These are phyloP conservation scores for Ooceraea biroi DNA, from an alignment of 1,140 invertebrate genomes.

Conservation along the genomic window DNA sequence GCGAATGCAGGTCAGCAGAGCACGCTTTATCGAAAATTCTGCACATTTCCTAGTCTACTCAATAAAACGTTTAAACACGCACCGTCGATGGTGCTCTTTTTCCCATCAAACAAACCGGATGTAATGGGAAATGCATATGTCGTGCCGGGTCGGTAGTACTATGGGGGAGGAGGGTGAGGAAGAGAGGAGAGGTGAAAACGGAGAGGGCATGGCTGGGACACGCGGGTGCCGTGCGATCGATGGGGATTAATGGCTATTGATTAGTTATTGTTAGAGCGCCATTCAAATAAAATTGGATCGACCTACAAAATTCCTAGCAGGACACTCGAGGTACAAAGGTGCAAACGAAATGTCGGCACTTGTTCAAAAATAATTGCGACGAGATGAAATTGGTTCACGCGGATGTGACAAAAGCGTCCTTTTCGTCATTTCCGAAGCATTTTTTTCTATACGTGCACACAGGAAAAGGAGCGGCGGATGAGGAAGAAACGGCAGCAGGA, in stretches of 20 bases:
- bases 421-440: constrained; percentile 1
- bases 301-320: constrained; percentile 18
- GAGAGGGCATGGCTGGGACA: not conserved
- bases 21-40: not conserved
- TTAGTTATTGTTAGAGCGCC: constrained; percentile 55
- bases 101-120: constrained; percentile 6
- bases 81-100: constrained; percentile 2
- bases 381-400: constrained; percentile 29
- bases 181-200: too few species aligned
- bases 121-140: constrained; percentile 42
- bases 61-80: constrained; percentile 24
- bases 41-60: too few species aligned
- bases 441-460: constrained; percentile 12
- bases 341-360: constrained; percentile 45
- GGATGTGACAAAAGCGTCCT: constrained; percentile 9
- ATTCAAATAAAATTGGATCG: constrained; percentile 61
- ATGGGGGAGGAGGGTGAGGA: too few species aligned
- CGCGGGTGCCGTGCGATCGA: constrained; percentile 29
- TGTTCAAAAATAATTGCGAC: constrained; percentile 38
- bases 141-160: constrained; percentile 50
- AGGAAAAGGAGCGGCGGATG: constrained; percentile 92
- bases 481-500: constrained; percentile 92
- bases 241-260: constrained; percentile 59
- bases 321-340: constrained; percentile 45
- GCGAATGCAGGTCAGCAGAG: constrained; percentile 88